Conservation (phyloP, 2,113 vertebrate genomes). For the Lepus europaeus region DNA sequence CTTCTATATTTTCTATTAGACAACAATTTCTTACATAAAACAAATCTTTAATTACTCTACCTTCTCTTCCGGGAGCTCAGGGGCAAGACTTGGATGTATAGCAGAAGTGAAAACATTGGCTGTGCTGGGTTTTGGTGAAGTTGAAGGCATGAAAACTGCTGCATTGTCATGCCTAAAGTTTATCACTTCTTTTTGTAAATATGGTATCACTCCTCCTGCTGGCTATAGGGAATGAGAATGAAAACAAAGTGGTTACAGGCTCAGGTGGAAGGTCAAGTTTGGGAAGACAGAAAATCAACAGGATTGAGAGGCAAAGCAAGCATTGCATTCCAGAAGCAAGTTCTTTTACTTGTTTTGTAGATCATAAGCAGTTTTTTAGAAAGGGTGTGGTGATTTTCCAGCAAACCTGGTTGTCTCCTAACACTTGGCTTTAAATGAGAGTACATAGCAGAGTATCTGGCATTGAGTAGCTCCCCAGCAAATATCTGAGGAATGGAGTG, state of each 20-base stretch:
- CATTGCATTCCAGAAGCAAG: neutral
- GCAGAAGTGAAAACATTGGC: conserved; percentile 24
- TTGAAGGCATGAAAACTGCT: conserved; percentile 48
- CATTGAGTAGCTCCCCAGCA: neutral
- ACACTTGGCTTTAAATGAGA: neutral
- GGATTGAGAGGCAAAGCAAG: neutral
- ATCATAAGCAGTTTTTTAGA: neutral
- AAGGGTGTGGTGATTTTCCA: neutral
- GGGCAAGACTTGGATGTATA: neutral
- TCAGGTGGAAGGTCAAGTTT: neutral
- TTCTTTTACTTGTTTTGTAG: neutral
- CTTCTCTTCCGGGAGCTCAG: conserved; percentile 66
- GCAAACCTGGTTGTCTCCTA: neutral
- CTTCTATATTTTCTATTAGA: neutral
- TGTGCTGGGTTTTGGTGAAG: conserved; percentile 61
- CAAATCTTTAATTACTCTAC: conserved; percentile 54
- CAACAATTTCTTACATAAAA: conserved; percentile 13
- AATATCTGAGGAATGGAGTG: neutral
- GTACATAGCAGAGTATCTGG: neutral
- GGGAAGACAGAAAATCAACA: neutral
- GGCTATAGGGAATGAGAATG: conserved; percentile 64
- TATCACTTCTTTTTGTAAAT: conserved; percentile 58
- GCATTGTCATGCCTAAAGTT: conserved; percentile 21
- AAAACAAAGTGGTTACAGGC: neutral
- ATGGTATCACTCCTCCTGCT: conserved; percentile 45